phyloP scores from a whole-genome alignment of 2,888 invertebrate species.

The Caenorhabditis sp. region DNA sequence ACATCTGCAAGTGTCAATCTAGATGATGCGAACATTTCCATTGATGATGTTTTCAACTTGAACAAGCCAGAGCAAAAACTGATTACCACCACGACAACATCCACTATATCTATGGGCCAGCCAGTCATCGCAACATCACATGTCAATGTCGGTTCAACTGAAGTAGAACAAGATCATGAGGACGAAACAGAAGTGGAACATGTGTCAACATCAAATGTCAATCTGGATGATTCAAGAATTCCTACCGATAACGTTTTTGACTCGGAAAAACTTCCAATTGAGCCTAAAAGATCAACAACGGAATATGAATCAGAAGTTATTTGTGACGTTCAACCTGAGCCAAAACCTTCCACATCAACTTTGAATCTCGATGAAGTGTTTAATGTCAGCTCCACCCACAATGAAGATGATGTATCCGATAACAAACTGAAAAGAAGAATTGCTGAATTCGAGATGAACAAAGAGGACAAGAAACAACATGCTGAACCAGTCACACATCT shows the following conservation, averaged over 20 bases:
- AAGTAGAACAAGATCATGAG: background rate
- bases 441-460: slow-evolving; percentile 14
- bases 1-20: background rate
- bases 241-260: too few species aligned
- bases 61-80: too few species aligned
- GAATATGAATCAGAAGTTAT: too few species aligned
- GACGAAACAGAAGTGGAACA: too few species aligned
- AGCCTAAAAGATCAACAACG: too few species aligned
- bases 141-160: too few species aligned
- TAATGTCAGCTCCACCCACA: background rate
- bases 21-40: slow-evolving; percentile 7
- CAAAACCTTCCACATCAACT: slow-evolving; percentile 1
- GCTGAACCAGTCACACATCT: background rate
- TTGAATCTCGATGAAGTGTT: slow-evolving; percentile 16
- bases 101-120: too few species aligned
- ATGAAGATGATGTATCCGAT: background rate
- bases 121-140: background rate
- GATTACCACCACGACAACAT: too few species aligned
- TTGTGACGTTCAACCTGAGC: too few species aligned
- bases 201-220: too few species aligned
- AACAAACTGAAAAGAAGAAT: background rate
- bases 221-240: too few species aligned
- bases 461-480: slow-evolving; percentile 8
- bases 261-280: too few species aligned
- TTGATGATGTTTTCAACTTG: slow-evolving; percentile 12